Conservation (phyloP, 2,888 invertebrate species). For the Drosophila fulvimacula region DNA sequence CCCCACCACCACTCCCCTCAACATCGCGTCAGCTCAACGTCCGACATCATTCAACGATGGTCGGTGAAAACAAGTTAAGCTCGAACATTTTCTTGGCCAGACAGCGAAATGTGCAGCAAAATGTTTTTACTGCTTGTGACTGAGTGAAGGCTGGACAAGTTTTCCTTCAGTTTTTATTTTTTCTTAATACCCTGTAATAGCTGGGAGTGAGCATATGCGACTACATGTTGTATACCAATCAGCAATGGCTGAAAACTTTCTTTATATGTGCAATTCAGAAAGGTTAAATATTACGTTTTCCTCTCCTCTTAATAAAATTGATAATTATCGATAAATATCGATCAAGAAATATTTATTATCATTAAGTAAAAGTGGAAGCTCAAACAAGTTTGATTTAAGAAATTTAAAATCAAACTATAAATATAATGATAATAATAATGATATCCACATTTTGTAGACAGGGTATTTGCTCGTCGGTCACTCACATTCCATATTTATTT, state of each 20-base stretch:
- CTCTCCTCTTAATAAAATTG: too few species aligned
- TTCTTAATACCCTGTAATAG: neutral
- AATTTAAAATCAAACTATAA: too few species aligned
- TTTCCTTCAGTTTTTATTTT: slow-evolving; percentile 7
- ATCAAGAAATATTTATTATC: too few species aligned
- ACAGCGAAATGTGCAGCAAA: slow-evolving; percentile 44
- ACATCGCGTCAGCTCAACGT: neutral
- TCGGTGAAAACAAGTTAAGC: slow-evolving; percentile 56
- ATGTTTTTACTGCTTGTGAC: slow-evolving; percentile 54
- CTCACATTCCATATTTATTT: neutral
- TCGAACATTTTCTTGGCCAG: slow-evolving; percentile 51
- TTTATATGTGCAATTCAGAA: too few species aligned
- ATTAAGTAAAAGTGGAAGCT: too few species aligned
- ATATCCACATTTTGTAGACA: neutral
- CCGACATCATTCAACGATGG: slow-evolving; percentile 30
- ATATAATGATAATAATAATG: too few species aligned
- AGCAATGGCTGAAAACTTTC: neutral
- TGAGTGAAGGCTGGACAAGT: slow-evolving; percentile 31
- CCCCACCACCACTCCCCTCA: neutral
- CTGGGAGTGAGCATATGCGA: neutral
- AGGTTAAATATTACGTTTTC: too few species aligned
- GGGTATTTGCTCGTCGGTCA: neutral
- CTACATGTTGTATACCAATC: neutral
- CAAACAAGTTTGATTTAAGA: neutral
- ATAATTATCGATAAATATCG: too few species aligned